phyloP scores from a whole-genome alignment of 2,888 invertebrate genomes.

The Philhelius pedissequus region DNA sequence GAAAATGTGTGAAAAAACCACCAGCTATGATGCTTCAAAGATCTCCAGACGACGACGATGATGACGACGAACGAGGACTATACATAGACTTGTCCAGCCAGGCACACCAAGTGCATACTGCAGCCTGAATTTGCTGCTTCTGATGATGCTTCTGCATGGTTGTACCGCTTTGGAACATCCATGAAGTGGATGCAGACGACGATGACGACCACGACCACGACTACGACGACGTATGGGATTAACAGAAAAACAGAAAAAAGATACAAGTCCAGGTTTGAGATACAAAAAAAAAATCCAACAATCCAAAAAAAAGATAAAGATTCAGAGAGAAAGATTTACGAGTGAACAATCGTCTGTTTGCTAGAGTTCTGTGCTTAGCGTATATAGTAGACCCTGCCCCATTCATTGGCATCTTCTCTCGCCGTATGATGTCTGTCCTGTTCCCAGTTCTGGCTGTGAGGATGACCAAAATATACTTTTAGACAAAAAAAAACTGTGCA shows the following conservation, averaged over 20 bases:
- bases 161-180: constrained; percentile 43
- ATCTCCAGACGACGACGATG: constrained; percentile 51
- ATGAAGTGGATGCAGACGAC: constrained; percentile 60
- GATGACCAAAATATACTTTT: constrained; percentile 62
- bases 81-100: not conserved
- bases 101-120: constrained; percentile 33
- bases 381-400: constrained; percentile 61
- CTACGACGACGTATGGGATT: constrained; percentile 45
- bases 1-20: constrained; percentile 69
- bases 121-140: constrained; percentile 51
- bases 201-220: not conserved
- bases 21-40: constrained; percentile 68
- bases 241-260: constrained; percentile 53
- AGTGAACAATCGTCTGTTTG: constrained; percentile 66
- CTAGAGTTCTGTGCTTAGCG: constrained; percentile 55
- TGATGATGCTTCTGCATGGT: constrained; percentile 46
- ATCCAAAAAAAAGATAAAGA: constrained; percentile 55
- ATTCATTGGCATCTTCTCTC: constrained; percentile 67
- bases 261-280: constrained; percentile 60
- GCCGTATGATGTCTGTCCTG: constrained; percentile 56
- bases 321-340: constrained; percentile 68
- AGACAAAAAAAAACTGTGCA: constrained; percentile 47
- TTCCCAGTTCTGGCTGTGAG: constrained; percentile 35
- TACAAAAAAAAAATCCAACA: constrained; percentile 1
- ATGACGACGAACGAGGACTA: not conserved